Evolutionary conservation across 2,888 invertebrate genomes (phyloP), one percentile per base, ranked within the genome.

Genomic region (Blastobasis adustella): DNA sequence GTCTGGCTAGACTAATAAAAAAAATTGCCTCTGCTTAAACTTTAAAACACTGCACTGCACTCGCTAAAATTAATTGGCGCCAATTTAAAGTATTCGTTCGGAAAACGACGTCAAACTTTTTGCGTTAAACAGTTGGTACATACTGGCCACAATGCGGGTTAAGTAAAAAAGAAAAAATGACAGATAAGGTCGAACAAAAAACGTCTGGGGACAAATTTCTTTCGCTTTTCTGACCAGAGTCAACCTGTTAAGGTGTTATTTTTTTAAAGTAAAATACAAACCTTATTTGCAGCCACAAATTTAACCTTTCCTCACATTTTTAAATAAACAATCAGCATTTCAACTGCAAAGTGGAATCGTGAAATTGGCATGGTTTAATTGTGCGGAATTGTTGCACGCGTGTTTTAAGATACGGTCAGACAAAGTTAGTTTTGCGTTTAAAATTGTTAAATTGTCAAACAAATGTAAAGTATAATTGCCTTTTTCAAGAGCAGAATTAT

Each of bases 81-180:
- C 74, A 76, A 80, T 81, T 79, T 73, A 76, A 71, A 71, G 65
- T 63, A 65, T 67, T 58, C 69, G 74, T 70, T 69, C 66, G 69
- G 67, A 73, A 80, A 81, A 79, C 79, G 82, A 81, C 82, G 83
- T 83, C 81, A 74, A 78, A 73, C 75, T 80, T 82, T 83, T 84
- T 78, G 70, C 77, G 72, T 70, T 67, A 73, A 78, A 61, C 79
- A 75, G 72, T 76, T 74, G 67, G 73, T 71, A 69, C 69, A 62
- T 66, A 57, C 61, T 40, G 40, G 23, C 23, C 23, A 23, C 23
- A 23, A 23, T 23, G 23, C 23, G 23, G 23, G 23, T 23, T 1
- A 23, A 23, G 23, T 23, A 23, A 54, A 69, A 69, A 71, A 71
- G 69, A 69, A 75, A 69, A 44, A 52, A 51, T 50, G 57, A 60